phyloP scores from a whole-genome alignment of 1,140 invertebrate species.

The Branchinecta lynchi region DNA sequence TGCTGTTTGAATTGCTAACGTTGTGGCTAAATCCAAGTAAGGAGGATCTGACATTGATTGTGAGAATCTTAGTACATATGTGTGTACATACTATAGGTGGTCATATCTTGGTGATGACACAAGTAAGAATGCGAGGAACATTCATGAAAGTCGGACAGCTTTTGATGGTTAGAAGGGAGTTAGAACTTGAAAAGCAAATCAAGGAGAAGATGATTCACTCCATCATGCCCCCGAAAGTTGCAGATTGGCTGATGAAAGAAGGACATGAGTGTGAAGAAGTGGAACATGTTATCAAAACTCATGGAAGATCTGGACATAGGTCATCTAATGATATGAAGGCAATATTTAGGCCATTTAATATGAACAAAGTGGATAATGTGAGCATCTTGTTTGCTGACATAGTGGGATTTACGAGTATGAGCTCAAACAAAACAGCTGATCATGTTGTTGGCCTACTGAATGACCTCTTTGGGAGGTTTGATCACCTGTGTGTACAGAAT shows the following conservation, averaged over 20 bases:
- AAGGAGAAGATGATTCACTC: constrained; percentile 96
- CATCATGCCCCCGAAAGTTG: constrained; percentile 85
- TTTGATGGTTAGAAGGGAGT: constrained; percentile 60
- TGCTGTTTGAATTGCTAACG: constrained; percentile 52
- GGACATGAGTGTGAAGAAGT: constrained; percentile 42
- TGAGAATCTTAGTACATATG: constrained; percentile 64
- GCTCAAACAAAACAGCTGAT: constrained; percentile 82
- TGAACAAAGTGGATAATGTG: constrained; percentile 68
- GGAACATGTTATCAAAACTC: constrained; percentile 25
- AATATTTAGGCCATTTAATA: constrained; percentile 80
- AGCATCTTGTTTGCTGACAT: constrained; percentile 95
- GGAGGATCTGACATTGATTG: constrained; percentile 34
- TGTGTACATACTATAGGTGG: constrained; percentile 82
- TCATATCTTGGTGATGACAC: constrained; percentile 82
- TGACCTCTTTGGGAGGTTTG: constrained; percentile 90
- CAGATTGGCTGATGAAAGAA: constrained; percentile 59
- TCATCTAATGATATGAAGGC: constrained; percentile 48
- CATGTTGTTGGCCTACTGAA: constrained; percentile 77
- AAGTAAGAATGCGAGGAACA: constrained; percentile 77
- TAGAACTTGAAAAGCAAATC: constrained; percentile 81
- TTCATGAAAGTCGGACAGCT: constrained; percentile 95
- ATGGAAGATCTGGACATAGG: constrained; percentile 12
- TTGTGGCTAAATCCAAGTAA: constrained; percentile 17
- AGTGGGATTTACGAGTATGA: constrained; percentile 94
- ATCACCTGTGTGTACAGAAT: constrained; percentile 49